Base-by-base conservation (phyloP, 23 tunicate species). In the Clavelina lepadiformis region DNA sequence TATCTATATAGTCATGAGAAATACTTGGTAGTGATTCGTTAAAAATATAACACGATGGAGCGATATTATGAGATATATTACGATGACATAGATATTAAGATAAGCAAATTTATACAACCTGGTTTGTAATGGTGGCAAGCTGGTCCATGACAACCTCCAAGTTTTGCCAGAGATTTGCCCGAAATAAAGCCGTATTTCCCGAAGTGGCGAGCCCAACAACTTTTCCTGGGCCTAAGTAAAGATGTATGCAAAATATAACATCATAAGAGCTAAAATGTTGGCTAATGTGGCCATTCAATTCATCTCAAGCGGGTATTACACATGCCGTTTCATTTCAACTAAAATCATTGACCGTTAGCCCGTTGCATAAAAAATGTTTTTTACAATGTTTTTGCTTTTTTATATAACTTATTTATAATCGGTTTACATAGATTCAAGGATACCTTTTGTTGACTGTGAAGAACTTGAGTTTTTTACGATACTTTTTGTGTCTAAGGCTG, bases 151-250 rank as follows among this genome's bases (percentile, higher is more conserved):
- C 56, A 3, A 63, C 73, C 38, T 88, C 96, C 49, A 88, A 61
- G 56, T 88, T 88, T 33, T 67, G 79, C 96, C 96, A 88, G 26
- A 88, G 63, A 21, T 58, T 36, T 19, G 61, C 56, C 11, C 96
- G 72, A 63, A 79, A 88, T 46, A 73, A 67, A 5, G 86, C 68
- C 65, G 80, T 64, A 61, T 79, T 82, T 1, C 85, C 95, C 25
- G 93, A 83, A 58, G 86, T 57, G 15, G 76, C 76, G 27, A 88
- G 34, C 6, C 96, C 87, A 19, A 71, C 54, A n/a, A 68, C 88
- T 74, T 72, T 79, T 18, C 96, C 96, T 2, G 96, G 96, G 24
- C 87, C 93, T 81, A 33, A 1, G 29, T 5, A 50, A 11, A 32
- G 25, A 6, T 13, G 8, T 20, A 18, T 54, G 22, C 59, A 11